phyloP scores from a whole-genome alignment of 2,113 vertebrate genomes.

The Coturnix japonica region DNA sequence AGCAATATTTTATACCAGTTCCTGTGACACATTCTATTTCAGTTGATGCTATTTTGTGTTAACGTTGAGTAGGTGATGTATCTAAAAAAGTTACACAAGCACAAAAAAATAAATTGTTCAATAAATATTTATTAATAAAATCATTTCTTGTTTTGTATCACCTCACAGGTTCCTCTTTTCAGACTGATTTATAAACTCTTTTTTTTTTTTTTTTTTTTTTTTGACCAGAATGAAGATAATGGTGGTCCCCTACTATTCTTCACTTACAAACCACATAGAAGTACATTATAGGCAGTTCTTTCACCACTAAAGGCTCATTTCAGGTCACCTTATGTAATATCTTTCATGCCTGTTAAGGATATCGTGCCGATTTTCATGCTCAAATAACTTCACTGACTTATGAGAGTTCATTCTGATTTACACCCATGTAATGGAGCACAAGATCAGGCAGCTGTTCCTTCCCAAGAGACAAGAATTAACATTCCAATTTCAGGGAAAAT shows the following conservation, averaged over 20 bases:
- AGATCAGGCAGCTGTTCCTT: slow-evolving; percentile 4
- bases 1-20: not conserved
- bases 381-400: not conserved
- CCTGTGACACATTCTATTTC: not conserved
- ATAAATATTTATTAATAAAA: slow-evolving; percentile 20
- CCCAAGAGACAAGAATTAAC: slow-evolving; percentile 37
- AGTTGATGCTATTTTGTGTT: not conserved
- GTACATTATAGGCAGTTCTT: not conserved
- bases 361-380: not conserved
- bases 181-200: not conserved
- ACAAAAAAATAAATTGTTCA: not conserved
- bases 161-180: not conserved
- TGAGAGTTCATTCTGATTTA: slow-evolving; percentile 20
- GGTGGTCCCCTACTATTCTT: not conserved
- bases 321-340: not conserved
- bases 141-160: not conserved
- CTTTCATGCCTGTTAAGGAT: not conserved
- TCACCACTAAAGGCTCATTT: not conserved
- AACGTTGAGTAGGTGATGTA: not conserved
- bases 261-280: not conserved
- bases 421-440: not conserved
- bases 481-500: slow-evolving; percentile 21
- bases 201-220: no score
- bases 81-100: not conserved
- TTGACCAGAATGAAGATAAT: not conserved